phyloP scores from a whole-genome alignment of 2,113 vertebrate species.

The Paratilapia polleni region DNA sequence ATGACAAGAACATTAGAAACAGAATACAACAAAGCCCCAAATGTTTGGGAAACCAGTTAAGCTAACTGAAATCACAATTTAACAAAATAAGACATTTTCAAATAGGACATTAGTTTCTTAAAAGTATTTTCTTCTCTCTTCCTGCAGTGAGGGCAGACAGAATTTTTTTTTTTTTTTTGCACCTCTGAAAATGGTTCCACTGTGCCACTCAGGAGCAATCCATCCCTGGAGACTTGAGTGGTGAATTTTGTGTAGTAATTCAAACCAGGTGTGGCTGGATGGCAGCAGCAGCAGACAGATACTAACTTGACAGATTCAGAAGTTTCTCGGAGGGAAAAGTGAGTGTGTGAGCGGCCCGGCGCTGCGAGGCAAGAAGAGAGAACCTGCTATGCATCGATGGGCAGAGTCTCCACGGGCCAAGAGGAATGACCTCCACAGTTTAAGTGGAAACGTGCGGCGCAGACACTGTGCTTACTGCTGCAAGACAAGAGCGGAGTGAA shows the following conservation, averaged over 20 bases:
- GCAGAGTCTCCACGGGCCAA: conserved; percentile 40
- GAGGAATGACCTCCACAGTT: conserved; percentile 11
- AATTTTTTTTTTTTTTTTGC: background rate
- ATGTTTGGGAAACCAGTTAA: background rate
- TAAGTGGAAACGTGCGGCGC: conserved; percentile 53
- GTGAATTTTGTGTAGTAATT: conserved; percentile 34
- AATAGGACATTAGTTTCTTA: background rate
- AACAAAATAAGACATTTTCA: background rate
- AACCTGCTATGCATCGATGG: conserved; percentile 25
- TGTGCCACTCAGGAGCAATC: conserved; percentile 43
- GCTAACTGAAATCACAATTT: background rate
- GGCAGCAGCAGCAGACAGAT: conserved; percentile 41
- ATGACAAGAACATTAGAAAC: background rate
- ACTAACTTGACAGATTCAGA: conserved; percentile 52
- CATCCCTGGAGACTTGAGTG: conserved; percentile 15
- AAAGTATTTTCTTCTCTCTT: conserved; percentile 1
- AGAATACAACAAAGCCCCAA: background rate
- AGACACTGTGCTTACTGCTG: background rate
- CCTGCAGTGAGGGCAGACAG: background rate
- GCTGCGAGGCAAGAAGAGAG: conserved; percentile 17
- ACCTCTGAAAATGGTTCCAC: conserved; percentile 50
- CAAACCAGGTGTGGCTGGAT: conserved; percentile 52
- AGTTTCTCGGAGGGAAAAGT: background rate
- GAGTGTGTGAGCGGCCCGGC: background rate
- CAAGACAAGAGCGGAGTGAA: conserved; percentile 22